phyloP scores from a whole-genome alignment of 2,797 vertebrate genomes.

The Alcedo atthis region DNA sequence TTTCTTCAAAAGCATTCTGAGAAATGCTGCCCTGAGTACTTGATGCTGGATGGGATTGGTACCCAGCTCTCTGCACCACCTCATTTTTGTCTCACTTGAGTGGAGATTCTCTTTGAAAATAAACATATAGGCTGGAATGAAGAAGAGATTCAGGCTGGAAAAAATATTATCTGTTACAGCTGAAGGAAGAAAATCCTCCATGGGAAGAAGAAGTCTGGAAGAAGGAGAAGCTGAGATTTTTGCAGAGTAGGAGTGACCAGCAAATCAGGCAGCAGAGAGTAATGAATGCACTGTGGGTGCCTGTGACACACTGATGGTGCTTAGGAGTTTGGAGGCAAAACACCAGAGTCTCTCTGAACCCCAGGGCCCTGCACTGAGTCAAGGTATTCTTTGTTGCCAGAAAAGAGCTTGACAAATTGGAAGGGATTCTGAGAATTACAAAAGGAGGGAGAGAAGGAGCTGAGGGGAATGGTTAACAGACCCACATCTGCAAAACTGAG shows the following conservation, averaged over 20 bases:
- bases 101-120: neutral
- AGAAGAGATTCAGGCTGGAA: neutral
- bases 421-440: constrained; percentile 21
- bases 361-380: neutral
- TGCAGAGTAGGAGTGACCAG: neutral
- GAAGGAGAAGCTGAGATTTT: constrained; percentile 12
- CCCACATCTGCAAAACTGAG: constrained; percentile 29
- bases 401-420: constrained; percentile 34
- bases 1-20: neutral
- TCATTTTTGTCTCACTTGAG: neutral
- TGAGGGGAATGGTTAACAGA: constrained; percentile 33
- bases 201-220: neutral
- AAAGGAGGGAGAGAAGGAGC: neutral
- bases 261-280: neutral
- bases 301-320: accelerated
- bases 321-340: constrained; percentile 4
- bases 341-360: neutral
- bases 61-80: neutral
- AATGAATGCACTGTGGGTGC: accelerated
- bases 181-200: neutral
- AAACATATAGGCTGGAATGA: neutral
- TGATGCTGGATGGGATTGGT: neutral
- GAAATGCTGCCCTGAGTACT: neutral
- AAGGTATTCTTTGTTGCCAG: constrained; percentile 19
- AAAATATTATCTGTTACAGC: constrained; percentile 14